These are phyloP conservation scores for Gastrophysa polygoni DNA, from an alignment of 2,888 invertebrate genomes.

Conservation along the genomic window DNA sequence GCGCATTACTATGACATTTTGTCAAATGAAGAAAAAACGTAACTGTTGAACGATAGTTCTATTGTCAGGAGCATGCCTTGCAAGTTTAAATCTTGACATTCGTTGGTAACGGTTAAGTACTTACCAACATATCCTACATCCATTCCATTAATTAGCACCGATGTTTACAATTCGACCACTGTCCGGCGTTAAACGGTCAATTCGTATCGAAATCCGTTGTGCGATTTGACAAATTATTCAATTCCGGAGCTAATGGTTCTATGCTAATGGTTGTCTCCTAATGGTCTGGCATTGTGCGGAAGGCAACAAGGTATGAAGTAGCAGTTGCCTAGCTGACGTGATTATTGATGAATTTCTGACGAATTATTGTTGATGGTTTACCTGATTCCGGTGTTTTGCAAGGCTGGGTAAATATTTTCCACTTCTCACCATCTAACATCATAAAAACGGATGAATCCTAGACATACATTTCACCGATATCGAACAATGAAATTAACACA, in stretches of 20 bases:
- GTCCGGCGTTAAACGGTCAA: conserved; percentile 26
- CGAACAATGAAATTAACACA: too few species aligned
- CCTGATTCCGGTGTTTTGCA: background rate
- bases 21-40: too few species aligned
- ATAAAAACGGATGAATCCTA: too few species aligned
- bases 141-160: conserved; percentile 14
- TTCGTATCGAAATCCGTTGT: conserved; percentile 30
- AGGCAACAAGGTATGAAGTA: conserved; percentile 26
- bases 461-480: too few species aligned
- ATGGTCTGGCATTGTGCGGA: conserved; percentile 38
- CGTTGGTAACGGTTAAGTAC: conserved; percentile 6
- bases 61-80: too few species aligned
- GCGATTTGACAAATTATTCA: conserved; percentile 31
- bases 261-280: conserved; percentile 40
- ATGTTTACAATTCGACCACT: conserved; percentile 16
- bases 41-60: too few species aligned
- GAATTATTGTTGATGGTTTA: background rate
- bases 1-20: too few species aligned
- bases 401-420: background rate
- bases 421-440: too few species aligned
- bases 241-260: conserved; percentile 32
- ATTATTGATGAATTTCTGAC: conserved; percentile 33
- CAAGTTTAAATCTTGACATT: background rate
- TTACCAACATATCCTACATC: too few species aligned
- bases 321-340: conserved; percentile 28